Conservation (phyloP, 2,797 vertebrate genomes). For the Lepus oiostolus region DNA sequence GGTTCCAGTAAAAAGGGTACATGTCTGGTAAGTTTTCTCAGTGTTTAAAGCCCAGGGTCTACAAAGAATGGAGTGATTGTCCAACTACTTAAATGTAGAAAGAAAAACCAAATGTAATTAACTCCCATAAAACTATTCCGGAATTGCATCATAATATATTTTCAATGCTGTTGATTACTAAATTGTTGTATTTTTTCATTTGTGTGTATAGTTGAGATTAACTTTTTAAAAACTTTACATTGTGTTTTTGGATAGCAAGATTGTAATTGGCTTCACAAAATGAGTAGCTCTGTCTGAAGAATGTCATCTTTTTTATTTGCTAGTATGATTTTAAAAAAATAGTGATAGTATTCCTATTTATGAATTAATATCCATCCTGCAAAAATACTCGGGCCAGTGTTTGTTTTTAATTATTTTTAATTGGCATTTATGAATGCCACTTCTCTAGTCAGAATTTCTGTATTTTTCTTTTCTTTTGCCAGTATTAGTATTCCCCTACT, state of each 20-base stretch:
- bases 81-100: not conserved
- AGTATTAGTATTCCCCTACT: not conserved
- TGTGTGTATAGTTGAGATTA: not conserved
- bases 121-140: not conserved
- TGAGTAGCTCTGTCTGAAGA: not conserved
- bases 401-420: not conserved
- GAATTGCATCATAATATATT: not conserved
- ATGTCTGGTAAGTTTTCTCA: not conserved
- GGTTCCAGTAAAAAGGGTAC: not conserved
- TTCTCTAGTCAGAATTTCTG: conserved; percentile 10
- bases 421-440: conserved; percentile 10
- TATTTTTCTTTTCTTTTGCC: not conserved
- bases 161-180: not conserved
- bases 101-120: not conserved
- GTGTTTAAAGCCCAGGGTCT: not conserved
- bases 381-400: not conserved
- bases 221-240: not conserved
- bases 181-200: not conserved
- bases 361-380: not conserved
- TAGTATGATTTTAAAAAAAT: not conserved
- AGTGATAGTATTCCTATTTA: not conserved
- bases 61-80: not conserved
- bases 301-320: not conserved
- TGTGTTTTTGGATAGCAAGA: not conserved
- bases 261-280: conserved; percentile 10